Conservation (phyloP, 2,797 vertebrate genomes). For the Taenioides sp. region DNA sequence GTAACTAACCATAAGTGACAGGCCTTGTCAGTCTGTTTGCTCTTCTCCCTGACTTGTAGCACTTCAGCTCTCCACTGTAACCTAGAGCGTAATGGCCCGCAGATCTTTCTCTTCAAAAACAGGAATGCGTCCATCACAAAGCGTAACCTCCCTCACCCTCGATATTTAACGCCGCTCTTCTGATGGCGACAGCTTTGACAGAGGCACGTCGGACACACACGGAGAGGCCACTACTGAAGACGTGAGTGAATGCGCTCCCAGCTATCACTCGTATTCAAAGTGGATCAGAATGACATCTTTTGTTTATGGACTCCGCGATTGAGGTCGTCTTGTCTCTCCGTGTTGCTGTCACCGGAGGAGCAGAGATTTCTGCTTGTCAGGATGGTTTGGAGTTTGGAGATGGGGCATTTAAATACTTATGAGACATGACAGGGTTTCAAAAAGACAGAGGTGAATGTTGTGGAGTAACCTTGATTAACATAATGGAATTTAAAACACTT, state of each 20-base stretch:
- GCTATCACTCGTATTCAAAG: constrained; percentile 50
- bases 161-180: constrained; percentile 67
- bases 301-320: constrained; percentile 70
- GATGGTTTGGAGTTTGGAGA: constrained; percentile 48
- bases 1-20: constrained; percentile 60
- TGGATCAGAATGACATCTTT: constrained; percentile 63
- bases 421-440: constrained; percentile 65
- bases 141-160: constrained; percentile 54
- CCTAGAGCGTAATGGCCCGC: constrained; percentile 63
- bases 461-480: constrained; percentile 37
- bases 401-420: constrained; percentile 51
- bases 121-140: constrained; percentile 61
- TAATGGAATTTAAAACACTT: constrained; percentile 22
- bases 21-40: constrained; percentile 58
- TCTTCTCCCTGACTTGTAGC: constrained; percentile 53
- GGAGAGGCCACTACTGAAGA: constrained; percentile 69
- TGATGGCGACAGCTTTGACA: constrained; percentile 56
- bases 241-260: constrained; percentile 35
- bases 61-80: constrained; percentile 46
- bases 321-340: constrained; percentile 66
- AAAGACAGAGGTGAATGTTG: constrained; percentile 39
- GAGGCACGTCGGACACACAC: constrained; percentile 60
- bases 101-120: constrained; percentile 65
- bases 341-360: constrained; percentile 65
- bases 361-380: constrained; percentile 59